Evolutionary conservation across 2,113 vertebrate genomes (phyloP).

Genomic region (Gymnorhina tibicen): DNA sequence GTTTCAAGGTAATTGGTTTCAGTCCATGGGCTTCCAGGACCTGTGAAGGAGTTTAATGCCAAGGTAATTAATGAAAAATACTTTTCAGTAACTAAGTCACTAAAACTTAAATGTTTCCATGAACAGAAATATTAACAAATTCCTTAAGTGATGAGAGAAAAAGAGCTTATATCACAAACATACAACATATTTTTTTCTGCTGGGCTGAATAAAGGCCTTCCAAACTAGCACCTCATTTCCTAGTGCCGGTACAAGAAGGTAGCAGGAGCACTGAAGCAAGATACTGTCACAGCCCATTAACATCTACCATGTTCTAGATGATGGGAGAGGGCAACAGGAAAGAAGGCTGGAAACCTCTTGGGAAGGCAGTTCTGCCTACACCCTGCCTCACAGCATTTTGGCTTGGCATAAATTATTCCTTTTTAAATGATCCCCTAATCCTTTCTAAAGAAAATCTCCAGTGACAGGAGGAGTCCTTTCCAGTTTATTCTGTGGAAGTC

Average conservation of each 20-base stretch:
- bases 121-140: not conserved
- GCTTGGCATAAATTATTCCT: not conserved
- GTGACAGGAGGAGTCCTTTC: not conserved
- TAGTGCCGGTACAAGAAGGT: not conserved
- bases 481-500: not conserved
- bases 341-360: not conserved
- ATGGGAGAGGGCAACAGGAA: not conserved
- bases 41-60: constrained; percentile 67
- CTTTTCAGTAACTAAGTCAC: not conserved
- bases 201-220: not conserved
- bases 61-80: not conserved
- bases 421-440: not conserved
- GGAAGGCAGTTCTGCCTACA: not conserved
- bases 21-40: constrained; percentile 94
- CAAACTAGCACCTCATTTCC: not conserved
- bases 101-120: not conserved
- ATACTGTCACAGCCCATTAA: not conserved
- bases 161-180: not conserved
- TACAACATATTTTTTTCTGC: not conserved
- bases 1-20: constrained; percentile 88
- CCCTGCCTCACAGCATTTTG: not conserved
- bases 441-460: not conserved
- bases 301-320: not conserved
- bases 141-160: not conserved
- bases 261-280: not conserved